Conservation (phyloP, 2,888 invertebrate genomes). For the Xestia xanthographa region DNA sequence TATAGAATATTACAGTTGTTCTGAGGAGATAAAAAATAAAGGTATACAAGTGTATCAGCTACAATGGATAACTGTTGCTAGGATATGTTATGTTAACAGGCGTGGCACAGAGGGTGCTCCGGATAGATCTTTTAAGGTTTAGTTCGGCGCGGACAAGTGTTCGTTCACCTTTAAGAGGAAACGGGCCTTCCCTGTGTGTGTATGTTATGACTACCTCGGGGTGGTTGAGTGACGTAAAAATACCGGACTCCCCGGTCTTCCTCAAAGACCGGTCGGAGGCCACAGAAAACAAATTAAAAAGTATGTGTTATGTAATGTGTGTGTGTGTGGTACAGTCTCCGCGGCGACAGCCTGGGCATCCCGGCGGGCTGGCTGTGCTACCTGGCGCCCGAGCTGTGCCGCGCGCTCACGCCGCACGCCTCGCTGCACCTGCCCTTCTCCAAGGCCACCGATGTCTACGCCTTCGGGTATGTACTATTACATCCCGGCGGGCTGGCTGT, state of each 20-base stretch:
- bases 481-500: slow-evolving; percentile 99
- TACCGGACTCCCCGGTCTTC: neutral
- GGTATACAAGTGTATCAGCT: neutral
- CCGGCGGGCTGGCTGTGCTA: slow-evolving; percentile 99
- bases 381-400: slow-evolving; percentile 98
- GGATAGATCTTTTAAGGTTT: no score
- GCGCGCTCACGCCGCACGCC: slow-evolving; percentile 95
- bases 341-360: slow-evolving; percentile 96
- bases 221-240: neutral
- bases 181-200: no score
- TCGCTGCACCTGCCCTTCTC: slow-evolving; percentile 97
- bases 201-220: no score
- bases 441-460: slow-evolving; percentile 98
- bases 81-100: no score
- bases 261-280: no score
- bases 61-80: neutral
- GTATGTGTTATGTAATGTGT: neutral
- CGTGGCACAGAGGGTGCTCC: no score
- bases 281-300: neutral
- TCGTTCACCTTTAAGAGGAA: no score
- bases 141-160: no score
- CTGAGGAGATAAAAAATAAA: neutral
- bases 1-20: no score
- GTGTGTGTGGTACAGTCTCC: slow-evolving; percentile 81
- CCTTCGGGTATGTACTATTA: slow-evolving; percentile 95